Evolutionary conservation across 1,140 invertebrate species (phyloP), one percentile per base, ranked within the genome.

Genomic region (Phthorimaea operculella): DNA sequence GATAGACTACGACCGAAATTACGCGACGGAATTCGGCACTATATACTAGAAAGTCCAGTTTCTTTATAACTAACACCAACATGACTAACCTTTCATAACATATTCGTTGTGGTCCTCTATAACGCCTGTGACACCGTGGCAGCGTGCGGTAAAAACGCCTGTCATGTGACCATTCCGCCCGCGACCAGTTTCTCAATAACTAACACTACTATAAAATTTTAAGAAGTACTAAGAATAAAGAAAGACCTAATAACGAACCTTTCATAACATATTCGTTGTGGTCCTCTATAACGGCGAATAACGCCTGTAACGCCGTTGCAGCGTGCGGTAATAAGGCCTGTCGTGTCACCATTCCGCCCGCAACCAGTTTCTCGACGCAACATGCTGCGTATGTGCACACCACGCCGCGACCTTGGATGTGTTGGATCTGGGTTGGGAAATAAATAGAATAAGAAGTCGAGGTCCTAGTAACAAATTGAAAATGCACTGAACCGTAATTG

Each of bases 181-280:
- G 92, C 90, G 0, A 99, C n/a, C n/a, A n/a, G n/a, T n/a, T n/a
- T n/a, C n/a, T n/a, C n/a, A n/a, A n/a, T n/a, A n/a, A n/a, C n/a
- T n/a, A n/a, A n/a, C n/a, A n/a, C n/a, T n/a, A n/a, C n/a, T n/a
- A n/a, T n/a, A n/a, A n/a, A n/a, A n/a, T n/a, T n/a, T n/a, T n/a
- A n/a, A n/a, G n/a, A n/a, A n/a, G n/a, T n/a, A n/a, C n/a, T n/a
- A n/a, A n/a, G n/a, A n/a, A n/a, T n/a, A n/a, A n/a, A n/a, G n/a
- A n/a, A n/a, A n/a, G n/a, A n/a, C n/a, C n/a, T n/a, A n/a, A n/a
- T n/a, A n/a, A n/a, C n/a, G n/a, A n/a, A 92, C 91, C 92, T 90
- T 97, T 98, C 96, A 99, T 99, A 0, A 95, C 90, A 75, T 98
- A 98, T 86, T 99, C 97, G 85, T 99, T 99, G 86, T 99, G 97